A percentile compares a stretch with the other conserved stretches of the same genome.
These are phyloP conservation scores for Matsumyia berberina DNA, from an alignment of 2,888 invertebrate species.

Conservation along the genomic window DNA sequence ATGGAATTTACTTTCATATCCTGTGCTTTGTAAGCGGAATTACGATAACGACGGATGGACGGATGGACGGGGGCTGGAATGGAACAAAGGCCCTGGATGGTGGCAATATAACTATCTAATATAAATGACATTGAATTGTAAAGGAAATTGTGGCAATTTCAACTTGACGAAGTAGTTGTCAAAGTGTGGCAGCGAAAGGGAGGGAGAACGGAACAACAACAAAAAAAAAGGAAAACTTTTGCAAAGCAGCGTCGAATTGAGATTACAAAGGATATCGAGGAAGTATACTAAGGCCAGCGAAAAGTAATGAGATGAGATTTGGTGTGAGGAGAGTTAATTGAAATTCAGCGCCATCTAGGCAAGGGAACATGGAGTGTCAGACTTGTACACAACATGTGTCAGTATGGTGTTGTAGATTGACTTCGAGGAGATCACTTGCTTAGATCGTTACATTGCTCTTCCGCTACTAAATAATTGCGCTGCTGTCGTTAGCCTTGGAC, in stretches of 20 bases:
- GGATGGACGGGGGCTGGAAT: constrained; percentile 1
- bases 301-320: too few species aligned
- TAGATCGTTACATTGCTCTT: too few species aligned
- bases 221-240: neutral
- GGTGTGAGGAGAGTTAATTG: too few species aligned
- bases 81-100: constrained; percentile 15
- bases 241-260: neutral
- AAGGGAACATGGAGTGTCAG: too few species aligned
- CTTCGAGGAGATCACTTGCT: too few species aligned
- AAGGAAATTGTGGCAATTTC: constrained; percentile 73
- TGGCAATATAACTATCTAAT: constrained; percentile 65
- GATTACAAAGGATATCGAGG: neutral
- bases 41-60: constrained; percentile 40
- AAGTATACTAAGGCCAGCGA: too few species aligned
- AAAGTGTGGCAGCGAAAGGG: neutral
- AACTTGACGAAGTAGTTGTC: constrained; percentile 8
- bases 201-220: neutral
- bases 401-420: too few species aligned
- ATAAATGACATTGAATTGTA: constrained; percentile 73
- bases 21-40: constrained; percentile 74
- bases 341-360: too few species aligned
- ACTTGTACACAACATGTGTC: too few species aligned
- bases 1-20: constrained; percentile 75
- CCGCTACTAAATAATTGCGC: too few species aligned
- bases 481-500: too few species aligned